A percentile compares a stretch with the other conserved stretches of the same genome.
Evolutionary conservation across 2,797 vertebrate genomes (phyloP).

Genomic region (Cygnus olor): DNA sequence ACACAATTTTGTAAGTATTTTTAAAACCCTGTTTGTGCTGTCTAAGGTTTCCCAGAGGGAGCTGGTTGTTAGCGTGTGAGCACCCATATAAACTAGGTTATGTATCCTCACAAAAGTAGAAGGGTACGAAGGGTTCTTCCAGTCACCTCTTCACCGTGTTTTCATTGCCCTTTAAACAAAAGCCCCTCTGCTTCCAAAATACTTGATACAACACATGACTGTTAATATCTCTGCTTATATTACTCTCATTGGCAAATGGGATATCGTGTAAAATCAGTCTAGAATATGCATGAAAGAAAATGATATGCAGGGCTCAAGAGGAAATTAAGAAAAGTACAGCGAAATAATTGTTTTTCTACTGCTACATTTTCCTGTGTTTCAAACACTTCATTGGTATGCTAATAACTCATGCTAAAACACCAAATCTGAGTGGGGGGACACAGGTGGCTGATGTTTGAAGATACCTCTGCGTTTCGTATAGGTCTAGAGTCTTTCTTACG

Average conservation of each 20-base stretch:
- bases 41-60: slow-evolving; percentile 17
- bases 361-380: background rate
- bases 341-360: background rate
- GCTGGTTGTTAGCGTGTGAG: slow-evolving; percentile 29
- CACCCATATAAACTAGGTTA: slow-evolving; percentile 15
- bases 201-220: background rate
- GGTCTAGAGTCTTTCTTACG: background rate
- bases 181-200: background rate
- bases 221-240: background rate
- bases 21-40: slow-evolving; percentile 17
- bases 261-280: background rate
- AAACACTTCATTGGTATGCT: background rate
- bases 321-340: background rate
- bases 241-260: background rate
- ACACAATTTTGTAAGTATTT: slow-evolving; percentile 37
- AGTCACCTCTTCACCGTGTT: background rate
- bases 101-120: background rate
- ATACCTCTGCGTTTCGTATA: background rate
- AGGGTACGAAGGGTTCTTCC: background rate
- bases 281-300: background rate
- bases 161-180: background rate
- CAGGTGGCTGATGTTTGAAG: background rate
- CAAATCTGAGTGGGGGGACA: background rate
- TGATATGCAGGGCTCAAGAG: background rate
- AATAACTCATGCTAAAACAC: background rate